phyloP scores from a whole-genome alignment of 2,888 invertebrate genomes.

The Cheilosia soror region DNA sequence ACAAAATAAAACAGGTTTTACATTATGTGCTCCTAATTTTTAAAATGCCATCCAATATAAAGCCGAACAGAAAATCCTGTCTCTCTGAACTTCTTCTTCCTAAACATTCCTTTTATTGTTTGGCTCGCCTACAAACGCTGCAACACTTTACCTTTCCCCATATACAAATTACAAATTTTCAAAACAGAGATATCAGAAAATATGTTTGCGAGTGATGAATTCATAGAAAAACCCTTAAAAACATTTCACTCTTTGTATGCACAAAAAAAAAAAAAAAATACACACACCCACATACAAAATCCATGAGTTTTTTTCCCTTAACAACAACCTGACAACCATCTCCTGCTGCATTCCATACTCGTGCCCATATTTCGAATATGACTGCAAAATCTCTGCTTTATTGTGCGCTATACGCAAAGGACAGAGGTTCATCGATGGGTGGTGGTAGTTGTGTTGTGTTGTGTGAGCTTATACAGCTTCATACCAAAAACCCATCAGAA shows the following conservation, averaged over 20 bases:
- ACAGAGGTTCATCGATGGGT: slow-evolving; percentile 62
- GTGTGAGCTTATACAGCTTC: slow-evolving; percentile 60
- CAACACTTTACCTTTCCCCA: not conserved
- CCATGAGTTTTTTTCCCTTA: slow-evolving; percentile 51
- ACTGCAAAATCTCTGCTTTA: slow-evolving; percentile 68
- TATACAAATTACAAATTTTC: not conserved
- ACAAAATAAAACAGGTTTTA: too few relatives aligned
- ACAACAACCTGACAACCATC: slow-evolving; percentile 54
- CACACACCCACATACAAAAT: slow-evolving; percentile 27
- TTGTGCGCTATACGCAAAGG: slow-evolving; percentile 17
- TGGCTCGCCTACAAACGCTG: not conserved
- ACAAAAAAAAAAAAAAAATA: not conserved
- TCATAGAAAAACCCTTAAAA: slow-evolving; percentile 40
- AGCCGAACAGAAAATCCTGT: too few relatives aligned
- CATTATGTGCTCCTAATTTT: too few relatives aligned
- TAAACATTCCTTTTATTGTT: not conserved
- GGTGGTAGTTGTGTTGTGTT: slow-evolving; percentile 43
- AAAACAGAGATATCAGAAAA: slow-evolving; percentile 18
- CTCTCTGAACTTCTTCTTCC: too few relatives aligned
- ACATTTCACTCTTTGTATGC: slow-evolving; percentile 27
- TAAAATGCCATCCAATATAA: too few relatives aligned
- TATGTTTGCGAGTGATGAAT: slow-evolving; percentile 43
- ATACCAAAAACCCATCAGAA: slow-evolving; percentile 41
- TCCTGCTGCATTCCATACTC: slow-evolving; percentile 12
- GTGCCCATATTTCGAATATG: slow-evolving; percentile 50